Evolutionary conservation across 2,888 invertebrate genomes (phyloP), one percentile per base, ranked within the genome.

Genomic region (Euspilapteryx auroguttella): DNA sequence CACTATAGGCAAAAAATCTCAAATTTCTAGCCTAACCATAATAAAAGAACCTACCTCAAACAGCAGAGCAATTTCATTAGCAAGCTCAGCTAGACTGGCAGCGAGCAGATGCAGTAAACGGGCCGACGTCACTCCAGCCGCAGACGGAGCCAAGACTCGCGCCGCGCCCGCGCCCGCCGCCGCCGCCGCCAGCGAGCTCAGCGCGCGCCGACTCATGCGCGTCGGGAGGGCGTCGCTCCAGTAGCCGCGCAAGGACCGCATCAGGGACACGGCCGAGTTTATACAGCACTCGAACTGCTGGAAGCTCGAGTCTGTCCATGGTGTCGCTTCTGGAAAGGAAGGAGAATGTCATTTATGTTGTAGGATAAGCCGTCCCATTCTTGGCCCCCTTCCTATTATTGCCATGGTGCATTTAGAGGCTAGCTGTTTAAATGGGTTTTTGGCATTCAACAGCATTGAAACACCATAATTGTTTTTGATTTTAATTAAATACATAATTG

Each of bases 21-120:
- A n/a, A n/a, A n/a, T n/a, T n/a, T n/a, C n/a, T n/a, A n/a, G n/a
- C n/a, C n/a, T n/a, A n/a, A n/a, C n/a, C n/a, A n/a, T n/a, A n/a
- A n/a, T n/a, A n/a, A n/a, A 3, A 32, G 14, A 30, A 37, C 34
- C 39, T 35, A 73, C 76, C 56, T 56, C 56, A 48, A 71, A 76
- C 29, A 75, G 39, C 1, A 39, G 39, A 2, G 31, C 34, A 21
- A 73, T 38, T 8, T 55, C 58, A 12, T 33, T 36, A 1, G 51
- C 38, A 0, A 58, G 45, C 14, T 54, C 51, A 8, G 63, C 55
- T 12, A 73, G 43, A 22, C 55, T 45, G 22, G 52, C 40, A 2
- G 62, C 62, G 12, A 76, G 36, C 47, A 59, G 52, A 22, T 55
- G 55, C 2, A 68, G 56, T 21, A 75, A n/a, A n/a, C n/a, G n/a